Conservation (phyloP, 2,113 vertebrate genomes). For the Uria lomvia region DNA sequence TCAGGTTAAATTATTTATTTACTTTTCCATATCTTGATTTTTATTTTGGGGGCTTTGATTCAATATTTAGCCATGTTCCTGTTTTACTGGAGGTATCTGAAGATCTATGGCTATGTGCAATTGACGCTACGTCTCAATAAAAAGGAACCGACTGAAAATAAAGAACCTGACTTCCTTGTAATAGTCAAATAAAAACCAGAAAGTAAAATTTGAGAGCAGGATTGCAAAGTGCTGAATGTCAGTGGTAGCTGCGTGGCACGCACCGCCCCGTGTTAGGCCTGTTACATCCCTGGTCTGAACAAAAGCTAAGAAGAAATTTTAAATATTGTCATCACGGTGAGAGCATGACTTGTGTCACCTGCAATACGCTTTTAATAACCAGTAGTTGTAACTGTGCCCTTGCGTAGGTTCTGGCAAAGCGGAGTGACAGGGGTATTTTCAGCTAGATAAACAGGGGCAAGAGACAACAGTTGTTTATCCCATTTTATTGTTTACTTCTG, state of each 20-base stretch:
- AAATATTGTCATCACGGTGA: not conserved
- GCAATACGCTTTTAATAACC: not conserved
- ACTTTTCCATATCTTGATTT: not conserved
- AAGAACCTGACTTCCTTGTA: not conserved
- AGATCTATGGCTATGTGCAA: not conserved
- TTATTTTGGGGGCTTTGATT: not conserved
- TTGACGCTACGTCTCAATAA: not conserved
- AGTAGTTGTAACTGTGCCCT: not conserved
- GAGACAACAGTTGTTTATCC: conserved; percentile 66
- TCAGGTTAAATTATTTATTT: not conserved
- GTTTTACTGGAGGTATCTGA: not conserved
- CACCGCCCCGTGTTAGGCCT: accelerated
- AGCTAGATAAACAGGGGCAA: conserved; percentile 49
- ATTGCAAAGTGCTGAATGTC: not conserved
- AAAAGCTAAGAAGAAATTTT: not conserved
- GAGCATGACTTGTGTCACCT: conserved; percentile 5
- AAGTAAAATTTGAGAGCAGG: not conserved
- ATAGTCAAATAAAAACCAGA: not conserved
- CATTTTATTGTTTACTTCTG: conserved; percentile 67
- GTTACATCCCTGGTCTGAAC: not conserved
- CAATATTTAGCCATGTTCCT: not conserved
- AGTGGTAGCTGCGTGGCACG: not conserved
- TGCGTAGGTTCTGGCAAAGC: not conserved
- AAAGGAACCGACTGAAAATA: not conserved
- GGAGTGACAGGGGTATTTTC: conserved; percentile 34